A percentile compares a stretch with the other conserved stretches of the same genome.
These are phyloP conservation scores for Leptobrachium ailaonicum DNA, from an alignment of 2,113 vertebrate species.

Conservation along the genomic window DNA sequence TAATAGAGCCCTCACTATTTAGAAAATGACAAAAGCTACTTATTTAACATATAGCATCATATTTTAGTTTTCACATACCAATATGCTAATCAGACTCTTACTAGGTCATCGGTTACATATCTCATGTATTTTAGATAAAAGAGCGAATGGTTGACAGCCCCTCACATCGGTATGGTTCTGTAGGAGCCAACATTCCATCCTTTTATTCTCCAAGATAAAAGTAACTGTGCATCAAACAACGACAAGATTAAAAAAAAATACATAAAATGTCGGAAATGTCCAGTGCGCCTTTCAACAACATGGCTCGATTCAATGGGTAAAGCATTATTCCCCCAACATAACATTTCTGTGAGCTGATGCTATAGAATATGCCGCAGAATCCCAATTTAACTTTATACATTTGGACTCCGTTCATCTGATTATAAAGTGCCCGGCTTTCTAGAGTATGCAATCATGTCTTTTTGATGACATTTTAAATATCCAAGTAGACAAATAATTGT, in stretches of 20 bases:
- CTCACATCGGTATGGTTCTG: neutral
- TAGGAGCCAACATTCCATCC: neutral
- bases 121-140: too few species aligned
- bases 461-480: slow-evolving; percentile 89
- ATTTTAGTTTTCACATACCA: too few species aligned
- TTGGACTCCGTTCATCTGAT: slow-evolving; percentile 77
- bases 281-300: slow-evolving; percentile 53
- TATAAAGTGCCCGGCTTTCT: slow-evolving; percentile 75
- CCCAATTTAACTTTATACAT: slow-evolving; percentile 74
- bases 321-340: slow-evolving; percentile 62
- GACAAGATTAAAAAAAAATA: neutral
- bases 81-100: too few species aligned
- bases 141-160: neutral
- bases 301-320: slow-evolving; percentile 58
- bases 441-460: slow-evolving; percentile 85
- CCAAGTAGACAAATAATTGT: slow-evolving; percentile 82
- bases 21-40: too few species aligned
- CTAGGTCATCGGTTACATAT: too few species aligned
- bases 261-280: neutral
- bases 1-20: too few species aligned
- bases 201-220: neutral
- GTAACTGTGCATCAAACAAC: neutral
- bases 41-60: too few species aligned
- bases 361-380: slow-evolving; percentile 60
- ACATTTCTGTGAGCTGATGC: slow-evolving; percentile 61